Base-by-base conservation (phyloP, 2,888 invertebrate genomes). In the Pseudolycoriella hygida region DNA sequence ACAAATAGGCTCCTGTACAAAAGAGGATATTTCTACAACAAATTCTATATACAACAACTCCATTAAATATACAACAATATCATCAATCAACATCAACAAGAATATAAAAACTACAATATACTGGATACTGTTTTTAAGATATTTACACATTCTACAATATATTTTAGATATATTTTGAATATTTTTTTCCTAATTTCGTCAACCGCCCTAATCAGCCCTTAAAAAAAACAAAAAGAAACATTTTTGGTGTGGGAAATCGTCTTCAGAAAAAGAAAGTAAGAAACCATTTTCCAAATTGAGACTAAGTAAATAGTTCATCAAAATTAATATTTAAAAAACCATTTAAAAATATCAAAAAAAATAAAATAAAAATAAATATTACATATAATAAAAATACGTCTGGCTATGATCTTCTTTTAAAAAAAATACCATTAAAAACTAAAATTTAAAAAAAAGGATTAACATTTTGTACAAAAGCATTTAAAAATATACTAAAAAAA, bases 1-100 rank as follows among this genome's bases (percentile, higher is more conserved):
- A 65, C 65, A 61, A 62, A 64, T 63, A 64, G 63, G 64, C 63
- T 61, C 62, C 60, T 62, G 60, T 62, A 42, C 42, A 46, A 45
- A 25, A 42, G 31, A 42, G 17, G 17, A 17, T 31, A 15, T 14
- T 14, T 17, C 17, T 11, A 31, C 42, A 25, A 17, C 42, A 42
- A 31, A 42, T 10, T 39, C 39, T 17, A 10, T 39, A 25, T 25
- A 25, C 25, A 25, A 39, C 39, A 39, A 39, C 39, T 17, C 17
- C 39, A 17, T 14, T 17, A 39, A 39, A 14, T 39, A 14, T 17
- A 39, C 17, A 15, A 17, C 39, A 39, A 39, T 39, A 39, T 39
- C 39, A 39, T 39, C 39, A 41, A 43, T 25, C 20, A 43, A 38
- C 43, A 38, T 32, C 43, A 43, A 43, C 32, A 43, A 43, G 30